phyloP scores from a whole-genome alignment of 2,797 vertebrate species.

The Synaphobranchus kaupii region DNA sequence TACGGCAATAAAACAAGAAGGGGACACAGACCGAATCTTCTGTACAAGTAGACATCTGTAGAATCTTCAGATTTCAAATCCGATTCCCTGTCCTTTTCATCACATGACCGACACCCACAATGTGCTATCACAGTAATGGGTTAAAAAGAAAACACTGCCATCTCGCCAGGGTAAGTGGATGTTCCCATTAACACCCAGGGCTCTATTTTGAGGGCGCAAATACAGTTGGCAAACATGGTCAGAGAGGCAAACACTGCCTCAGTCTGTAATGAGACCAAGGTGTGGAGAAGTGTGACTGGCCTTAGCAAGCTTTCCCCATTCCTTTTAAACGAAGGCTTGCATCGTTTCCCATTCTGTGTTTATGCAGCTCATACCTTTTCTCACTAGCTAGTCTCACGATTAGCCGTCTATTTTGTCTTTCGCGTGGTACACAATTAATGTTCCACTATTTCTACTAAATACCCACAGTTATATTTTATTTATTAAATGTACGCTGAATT shows the following conservation, averaged over 20 bases:
- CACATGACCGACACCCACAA: conserved; percentile 85
- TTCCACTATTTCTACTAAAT: neutral
- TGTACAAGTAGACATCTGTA: conserved; percentile 93
- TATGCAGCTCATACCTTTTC: neutral
- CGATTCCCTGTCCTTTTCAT: conserved; percentile 80
- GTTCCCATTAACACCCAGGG: conserved; percentile 38
- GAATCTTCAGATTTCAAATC: conserved; percentile 72
- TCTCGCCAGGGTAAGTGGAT: conserved; percentile 77
- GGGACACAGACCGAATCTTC: conserved; percentile 84
- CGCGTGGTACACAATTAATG: neutral
- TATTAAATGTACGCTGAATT: neutral
- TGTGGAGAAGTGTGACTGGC: neutral
- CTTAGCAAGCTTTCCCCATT: neutral
- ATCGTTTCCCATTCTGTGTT: neutral
- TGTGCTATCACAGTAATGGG: conserved; percentile 81
- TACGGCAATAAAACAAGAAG: conserved; percentile 79
- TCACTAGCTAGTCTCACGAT: neutral
- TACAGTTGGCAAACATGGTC: neutral
- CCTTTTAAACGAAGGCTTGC: neutral
- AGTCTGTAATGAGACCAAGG: neutral
- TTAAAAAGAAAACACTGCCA: conserved; percentile 82
- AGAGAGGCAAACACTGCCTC: conserved; percentile 35
- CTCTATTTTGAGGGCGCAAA: conserved; percentile 32
- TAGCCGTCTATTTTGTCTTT: neutral
- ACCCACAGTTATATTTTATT: neutral